Evolutionary conservation across 2,888 invertebrate genomes (phyloP).

Genomic region (Sesamia inferens): DNA sequence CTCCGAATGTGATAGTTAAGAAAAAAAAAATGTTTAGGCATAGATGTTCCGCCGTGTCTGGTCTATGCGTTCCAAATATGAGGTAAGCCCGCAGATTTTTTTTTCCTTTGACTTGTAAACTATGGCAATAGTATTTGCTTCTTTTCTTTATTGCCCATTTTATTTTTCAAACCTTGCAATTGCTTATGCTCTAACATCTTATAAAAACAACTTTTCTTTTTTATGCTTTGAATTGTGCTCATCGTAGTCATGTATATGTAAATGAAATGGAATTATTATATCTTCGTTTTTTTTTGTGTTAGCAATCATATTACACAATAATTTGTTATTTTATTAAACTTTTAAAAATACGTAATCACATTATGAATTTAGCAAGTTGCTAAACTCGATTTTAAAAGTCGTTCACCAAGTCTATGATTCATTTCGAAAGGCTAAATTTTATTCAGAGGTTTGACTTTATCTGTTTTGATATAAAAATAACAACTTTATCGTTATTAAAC

Average conservation of each 20-base stretch:
- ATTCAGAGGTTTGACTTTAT: neutral
- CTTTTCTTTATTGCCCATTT: neutral
- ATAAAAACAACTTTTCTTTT: neutral
- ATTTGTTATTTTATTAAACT: conserved; percentile 16
- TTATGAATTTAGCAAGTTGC: conserved; percentile 26
- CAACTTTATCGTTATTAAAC: neutral
- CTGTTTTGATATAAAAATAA: conserved; percentile 10
- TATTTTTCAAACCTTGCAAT: neutral
- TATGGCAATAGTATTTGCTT: neutral
- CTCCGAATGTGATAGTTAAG: conserved; percentile 43
- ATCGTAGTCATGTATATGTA: conserved; percentile 3
- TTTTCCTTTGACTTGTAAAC: neutral
- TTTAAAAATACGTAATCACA: conserved; percentile 10
- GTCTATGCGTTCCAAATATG: conserved; percentile 54
- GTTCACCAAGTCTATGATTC: conserved; percentile 23
- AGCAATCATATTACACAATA: conserved; percentile 25
- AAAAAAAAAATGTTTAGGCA: conserved; percentile 62
- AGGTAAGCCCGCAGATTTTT: conserved; percentile 41
- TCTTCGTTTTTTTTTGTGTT: neutral
- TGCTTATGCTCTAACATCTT: neutral
- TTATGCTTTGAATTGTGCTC: neutral
- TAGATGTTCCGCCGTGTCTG: conserved; percentile 62
- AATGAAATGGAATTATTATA: conserved; percentile 5
- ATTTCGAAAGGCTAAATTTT: conserved; percentile 26
- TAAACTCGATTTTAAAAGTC: conserved; percentile 24